phyloP scores from a whole-genome alignment of 2,888 invertebrate species.

The Drosophila atripex region DNA sequence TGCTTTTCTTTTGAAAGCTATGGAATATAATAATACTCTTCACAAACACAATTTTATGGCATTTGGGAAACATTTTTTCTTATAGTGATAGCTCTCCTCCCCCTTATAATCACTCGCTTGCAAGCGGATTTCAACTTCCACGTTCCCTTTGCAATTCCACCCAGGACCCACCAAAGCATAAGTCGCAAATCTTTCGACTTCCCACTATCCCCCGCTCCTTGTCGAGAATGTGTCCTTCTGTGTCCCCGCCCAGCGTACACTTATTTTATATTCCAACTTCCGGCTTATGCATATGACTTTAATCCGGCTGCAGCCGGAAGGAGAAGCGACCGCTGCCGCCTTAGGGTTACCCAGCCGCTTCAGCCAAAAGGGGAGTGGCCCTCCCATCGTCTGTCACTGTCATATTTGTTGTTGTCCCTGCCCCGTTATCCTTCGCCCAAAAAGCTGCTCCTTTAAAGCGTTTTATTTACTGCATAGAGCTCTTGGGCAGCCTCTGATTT shows the following conservation, averaged over 20 bases:
- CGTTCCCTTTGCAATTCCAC: slow-evolving; percentile 19
- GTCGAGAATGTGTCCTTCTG: too few species aligned
- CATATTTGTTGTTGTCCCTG: slow-evolving; percentile 55
- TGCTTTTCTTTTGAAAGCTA: not conserved
- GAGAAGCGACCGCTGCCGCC: slow-evolving; percentile 43
- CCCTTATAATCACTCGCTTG: slow-evolving; percentile 31
- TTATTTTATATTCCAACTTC: slow-evolving; percentile 77
- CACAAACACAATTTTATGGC: not conserved
- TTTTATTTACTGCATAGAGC: slow-evolving; percentile 45
- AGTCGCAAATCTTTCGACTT: slow-evolving; percentile 69
- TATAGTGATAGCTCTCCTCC: not conserved
- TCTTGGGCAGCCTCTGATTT: slow-evolving; percentile 14
- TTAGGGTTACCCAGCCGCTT: slow-evolving; percentile 42
- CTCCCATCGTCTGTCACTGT: slow-evolving; percentile 67
- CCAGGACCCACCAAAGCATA: slow-evolving; percentile 29
- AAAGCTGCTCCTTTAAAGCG: slow-evolving; percentile 45
- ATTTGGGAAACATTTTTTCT: not conserved
- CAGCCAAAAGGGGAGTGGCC: slow-evolving; percentile 20
- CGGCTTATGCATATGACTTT: slow-evolving; percentile 79
- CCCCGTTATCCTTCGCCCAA: not conserved
- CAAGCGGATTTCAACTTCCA: slow-evolving; percentile 12
- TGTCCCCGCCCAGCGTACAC: too few species aligned
- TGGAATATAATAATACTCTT: not conserved
- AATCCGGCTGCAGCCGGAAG: slow-evolving; percentile 68
- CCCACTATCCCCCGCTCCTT: not conserved